phyloP scores from a whole-genome alignment of 2,888 invertebrate genomes.

The Apamea anceps region DNA sequence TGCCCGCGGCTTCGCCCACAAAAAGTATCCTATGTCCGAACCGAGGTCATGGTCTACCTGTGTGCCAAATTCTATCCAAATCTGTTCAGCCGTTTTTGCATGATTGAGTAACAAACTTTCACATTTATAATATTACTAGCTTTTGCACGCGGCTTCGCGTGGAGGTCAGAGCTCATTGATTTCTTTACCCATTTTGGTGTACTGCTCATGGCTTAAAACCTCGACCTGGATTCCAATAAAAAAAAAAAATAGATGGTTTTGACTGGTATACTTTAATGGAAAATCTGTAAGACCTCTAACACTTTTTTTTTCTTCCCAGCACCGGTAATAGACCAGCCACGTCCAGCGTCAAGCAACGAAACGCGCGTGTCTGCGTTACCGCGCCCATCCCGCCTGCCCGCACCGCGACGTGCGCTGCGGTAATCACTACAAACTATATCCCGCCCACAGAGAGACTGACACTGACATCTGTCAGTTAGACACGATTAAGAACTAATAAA shows the following conservation, averaged over 20 bases:
- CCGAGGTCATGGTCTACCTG: not conserved
- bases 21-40: not conserved
- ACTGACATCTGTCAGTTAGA: not conserved
- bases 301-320: slow-evolving; percentile 14
- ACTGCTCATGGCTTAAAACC: not conserved
- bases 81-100: too few relatives aligned
- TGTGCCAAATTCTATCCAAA: not conserved
- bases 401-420: slow-evolving; percentile 81
- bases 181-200: not conserved
- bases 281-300: too few relatives aligned
- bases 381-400: slow-evolving; percentile 84
- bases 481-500: not conserved
- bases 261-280: not conserved
- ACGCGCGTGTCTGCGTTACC: slow-evolving; percentile 78
- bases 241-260: not conserved
- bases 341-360: slow-evolving; percentile 74
- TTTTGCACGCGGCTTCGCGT: too few relatives aligned
- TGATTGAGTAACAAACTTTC: too few relatives aligned
- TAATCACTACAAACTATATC: slow-evolving; percentile 57
- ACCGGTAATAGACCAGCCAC: slow-evolving; percentile 73
- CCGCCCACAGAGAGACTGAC: not conserved
- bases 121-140: too few relatives aligned
- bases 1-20: not conserved
- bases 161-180: too few relatives aligned
- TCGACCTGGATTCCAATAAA: not conserved